Evolutionary conservation across 2,888 invertebrate species (phyloP), one percentile per base, ranked within the genome.

Genomic region (Cryptocheilus praepositus): DNA sequence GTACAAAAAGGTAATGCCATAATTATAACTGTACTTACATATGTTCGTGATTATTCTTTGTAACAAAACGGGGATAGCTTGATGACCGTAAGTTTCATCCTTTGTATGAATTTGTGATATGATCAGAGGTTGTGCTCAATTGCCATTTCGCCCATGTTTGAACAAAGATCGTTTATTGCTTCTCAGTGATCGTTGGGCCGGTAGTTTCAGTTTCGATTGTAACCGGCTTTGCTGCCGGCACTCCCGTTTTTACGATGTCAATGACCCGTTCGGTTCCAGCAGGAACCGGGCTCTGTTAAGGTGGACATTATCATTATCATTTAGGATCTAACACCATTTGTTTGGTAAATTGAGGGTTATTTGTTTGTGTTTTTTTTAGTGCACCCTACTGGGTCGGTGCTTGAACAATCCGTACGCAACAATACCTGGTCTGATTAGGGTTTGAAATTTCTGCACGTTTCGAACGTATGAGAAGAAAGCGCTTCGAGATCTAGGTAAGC

Each of bases 361-460:
- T 66, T 75, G 73, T 81, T 76, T 77, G 62, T 76, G 13, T 36
- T 36, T 83, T n/a, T 81, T 83, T 64, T 77, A 88, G 88, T 86
- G 81, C 78, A 81, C 87, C 88, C 86, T 86, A 74, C 81, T 86
- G 87, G 88, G 86, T 86, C 81, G 87, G 86, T 85, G 83, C 83
- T 85, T 82, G 81, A 82, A 81, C 82, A 83, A 82, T 85, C 85
- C 85, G 85, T 86, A 86, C 83, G 81, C 81, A 79, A 83, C 79
- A 70, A 76, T 64, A 73, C 74, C 70, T 74, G 83, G 78, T 77
- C 74, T 64, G 78, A 73, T 79, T 80, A 80, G 77, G 73, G 71
- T 77, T 79, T 69, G 73, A 79, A 75, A 79, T 71, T 73, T 61
- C 74, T 25, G 73, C 79, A 57, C 57, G 58, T 75, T 79, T 75